Percentiles rank a stretch among this genome's conserved stretches.
Conservation (phyloP, 1,140 invertebrate genomes). For the Camponotus vicinus region DNA sequence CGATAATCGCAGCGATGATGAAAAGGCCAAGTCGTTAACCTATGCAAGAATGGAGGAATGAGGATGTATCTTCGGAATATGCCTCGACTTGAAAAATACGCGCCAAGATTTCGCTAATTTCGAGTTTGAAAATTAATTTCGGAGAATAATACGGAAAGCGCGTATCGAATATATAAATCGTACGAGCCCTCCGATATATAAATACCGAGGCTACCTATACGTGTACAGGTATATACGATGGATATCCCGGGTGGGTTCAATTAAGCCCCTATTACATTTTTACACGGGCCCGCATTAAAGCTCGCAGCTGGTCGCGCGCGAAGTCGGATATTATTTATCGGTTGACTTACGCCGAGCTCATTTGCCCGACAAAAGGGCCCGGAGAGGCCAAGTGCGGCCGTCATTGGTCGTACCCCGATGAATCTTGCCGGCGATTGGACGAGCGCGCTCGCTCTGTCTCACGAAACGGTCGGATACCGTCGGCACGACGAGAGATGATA, state of each 20-base stretch:
- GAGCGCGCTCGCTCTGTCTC: slow-evolving; percentile 61
- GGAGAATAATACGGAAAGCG: neutral
- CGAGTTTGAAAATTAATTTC: slow-evolving; percentile 30
- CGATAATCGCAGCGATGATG: neutral
- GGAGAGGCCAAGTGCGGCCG: slow-evolving; percentile 37
- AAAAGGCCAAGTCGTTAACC: too few species aligned
- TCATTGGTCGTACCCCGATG: slow-evolving; percentile 75
- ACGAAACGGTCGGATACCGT: slow-evolving; percentile 68
- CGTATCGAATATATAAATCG: slow-evolving; percentile 33
- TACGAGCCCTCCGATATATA: slow-evolving; percentile 43
- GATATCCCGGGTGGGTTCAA: slow-evolving; percentile 76
- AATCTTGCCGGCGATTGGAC: slow-evolving; percentile 77
- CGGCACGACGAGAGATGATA: slow-evolving; percentile 78
- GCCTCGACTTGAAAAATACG: neutral
- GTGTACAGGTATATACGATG: slow-evolving; percentile 60
- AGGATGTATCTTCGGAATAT: too few species aligned
- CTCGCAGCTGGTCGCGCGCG: slow-evolving; percentile 76
- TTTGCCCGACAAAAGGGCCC: slow-evolving; percentile 76
- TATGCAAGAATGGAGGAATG: too few species aligned
- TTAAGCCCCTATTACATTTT: slow-evolving; percentile 80
- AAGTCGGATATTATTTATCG: slow-evolving; percentile 81
- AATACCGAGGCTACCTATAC: slow-evolving; percentile 64
- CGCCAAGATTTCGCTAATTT: neutral
- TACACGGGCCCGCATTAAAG: slow-evolving; percentile 78
- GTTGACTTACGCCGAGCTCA: slow-evolving; percentile 80